These are phyloP conservation scores for Neoarius graeffei DNA, from an alignment of 2,113 vertebrate genomes.

Conservation along the genomic window DNA sequence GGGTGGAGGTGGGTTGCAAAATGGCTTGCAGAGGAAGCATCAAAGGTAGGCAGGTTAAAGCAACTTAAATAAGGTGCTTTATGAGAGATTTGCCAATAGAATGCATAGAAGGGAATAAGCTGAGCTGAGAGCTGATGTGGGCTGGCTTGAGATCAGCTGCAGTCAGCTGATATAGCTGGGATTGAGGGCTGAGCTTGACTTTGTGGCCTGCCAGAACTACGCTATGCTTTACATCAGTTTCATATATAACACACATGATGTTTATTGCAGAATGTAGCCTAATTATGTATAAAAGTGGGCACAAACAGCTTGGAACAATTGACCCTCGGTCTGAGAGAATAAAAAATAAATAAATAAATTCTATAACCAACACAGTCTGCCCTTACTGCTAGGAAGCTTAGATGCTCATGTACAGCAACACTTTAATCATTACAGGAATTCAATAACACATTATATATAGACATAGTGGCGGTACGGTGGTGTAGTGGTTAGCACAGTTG, in stretches of 20 bases:
- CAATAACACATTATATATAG: not conserved
- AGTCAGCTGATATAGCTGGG: too few relatives aligned
- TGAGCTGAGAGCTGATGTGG: too few relatives aligned
- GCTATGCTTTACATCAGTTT: not conserved
- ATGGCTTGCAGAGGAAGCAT: too few relatives aligned
- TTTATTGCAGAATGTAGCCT: not conserved
- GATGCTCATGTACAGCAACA: not conserved
- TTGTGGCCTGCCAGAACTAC: too few relatives aligned
- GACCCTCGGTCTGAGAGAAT: not conserved
- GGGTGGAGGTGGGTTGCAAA: too few relatives aligned
- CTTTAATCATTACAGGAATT: not conserved
- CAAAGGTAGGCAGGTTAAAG: too few relatives aligned
- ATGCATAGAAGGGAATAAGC: too few relatives aligned
- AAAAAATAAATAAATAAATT: not conserved
- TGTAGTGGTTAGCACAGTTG: too few relatives aligned
- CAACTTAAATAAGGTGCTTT: too few relatives aligned
- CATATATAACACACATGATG: not conserved
- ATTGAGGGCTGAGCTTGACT: too few relatives aligned
- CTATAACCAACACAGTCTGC: not conserved
- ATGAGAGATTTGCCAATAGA: too few relatives aligned
- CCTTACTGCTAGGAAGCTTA: not conserved
- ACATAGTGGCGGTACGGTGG: not conserved
- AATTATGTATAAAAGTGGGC: not conserved
- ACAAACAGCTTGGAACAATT: not conserved
- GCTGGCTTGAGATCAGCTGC: too few relatives aligned